Base-by-base conservation (phyloP, 2,797 vertebrate genomes). In the Sphenodon punctatus region DNA sequence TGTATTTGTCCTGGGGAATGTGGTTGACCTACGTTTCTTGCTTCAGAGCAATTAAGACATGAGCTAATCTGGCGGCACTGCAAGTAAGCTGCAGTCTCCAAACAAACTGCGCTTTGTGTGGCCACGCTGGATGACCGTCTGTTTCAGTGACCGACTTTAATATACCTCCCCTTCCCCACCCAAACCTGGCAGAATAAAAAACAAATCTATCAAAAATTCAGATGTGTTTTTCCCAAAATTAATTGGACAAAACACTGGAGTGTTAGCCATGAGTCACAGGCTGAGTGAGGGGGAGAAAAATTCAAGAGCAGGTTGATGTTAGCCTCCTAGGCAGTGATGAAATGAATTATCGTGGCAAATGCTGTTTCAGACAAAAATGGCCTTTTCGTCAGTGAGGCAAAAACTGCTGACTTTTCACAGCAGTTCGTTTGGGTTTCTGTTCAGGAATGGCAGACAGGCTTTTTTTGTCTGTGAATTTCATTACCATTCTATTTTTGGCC, bases 41-140 rank as follows among this genome's bases (percentile, higher is more conserved):
- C 51, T 69, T 60, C 16, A 15, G 38, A 77, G 80, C 67, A 80
- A 58, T 84, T 69, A 89, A 84, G 76, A 78, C 55, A 42, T 84
- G 80, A 90, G 73, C 73, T 89, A 42, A 86, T 80, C 85, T 91
- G 89, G 90, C 78, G 85, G 60, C 71, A 78, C 53, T 61, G 5
- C 22, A 2, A 43, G 66, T 22, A 55, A 58, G 61, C 82, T 2
- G 1, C 39, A 48, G 39, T 39, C 55, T 27, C 60, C 82, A 83
- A 78, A 87, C 84, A 91, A 63, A 69, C 65, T 70, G 56, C 19
- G 51, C 87, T 93, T 88, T 81, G 66, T 89, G 49, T 30, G 14
- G 65, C 59, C 2, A 0, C 43, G 56, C 67, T 76, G 55, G 25
- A 70, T 14, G 39, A 82, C 6, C 67, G 73, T 67, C 67, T 73